Conservation (phyloP, 2,797 vertebrate genomes). For the Brachymystax lenok region DNA sequence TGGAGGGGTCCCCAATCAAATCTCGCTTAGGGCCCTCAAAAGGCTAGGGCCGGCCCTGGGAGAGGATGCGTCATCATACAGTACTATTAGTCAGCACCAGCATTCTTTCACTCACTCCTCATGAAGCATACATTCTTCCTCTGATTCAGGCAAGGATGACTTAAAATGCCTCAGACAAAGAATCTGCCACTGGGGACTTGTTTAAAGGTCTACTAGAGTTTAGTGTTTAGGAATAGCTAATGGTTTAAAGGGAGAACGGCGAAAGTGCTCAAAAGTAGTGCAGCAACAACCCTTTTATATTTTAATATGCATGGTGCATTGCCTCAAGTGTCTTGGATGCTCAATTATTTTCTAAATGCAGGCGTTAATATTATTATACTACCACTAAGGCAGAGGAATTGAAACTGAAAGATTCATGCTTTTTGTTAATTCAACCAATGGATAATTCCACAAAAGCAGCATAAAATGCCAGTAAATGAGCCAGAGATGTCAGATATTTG, state of each 20-base stretch:
- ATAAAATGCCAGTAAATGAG: conserved; percentile 59
- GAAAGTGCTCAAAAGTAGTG: background rate
- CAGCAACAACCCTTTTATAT: background rate
- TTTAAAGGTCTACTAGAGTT: background rate
- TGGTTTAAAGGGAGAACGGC: background rate
- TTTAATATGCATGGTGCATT: background rate
- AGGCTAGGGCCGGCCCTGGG: too few species aligned
- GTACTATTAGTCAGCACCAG: background rate
- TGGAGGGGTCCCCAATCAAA: too few species aligned
- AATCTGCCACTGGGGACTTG: background rate
- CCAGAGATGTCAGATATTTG: conserved; percentile 50
- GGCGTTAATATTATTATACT: conserved; percentile 53
- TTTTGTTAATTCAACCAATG: conserved; percentile 45
- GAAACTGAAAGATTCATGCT: conserved; percentile 57
- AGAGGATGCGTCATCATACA: conserved; percentile 35
- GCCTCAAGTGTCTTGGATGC: conserved; percentile 45
- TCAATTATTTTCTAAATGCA: conserved; percentile 55
- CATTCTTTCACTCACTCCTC: background rate
- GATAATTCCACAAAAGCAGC: conserved; percentile 62
- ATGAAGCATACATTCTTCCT: background rate
- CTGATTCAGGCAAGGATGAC: background rate
- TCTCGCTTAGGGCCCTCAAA: too few species aligned
- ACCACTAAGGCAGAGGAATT: conserved; percentile 33
- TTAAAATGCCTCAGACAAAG: background rate
- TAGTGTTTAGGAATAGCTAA: background rate